Evolutionary conservation across 2,797 vertebrate genomes (phyloP), one percentile per base, ranked within the genome.

Genomic region (Tokudaia muenninki): DNA sequence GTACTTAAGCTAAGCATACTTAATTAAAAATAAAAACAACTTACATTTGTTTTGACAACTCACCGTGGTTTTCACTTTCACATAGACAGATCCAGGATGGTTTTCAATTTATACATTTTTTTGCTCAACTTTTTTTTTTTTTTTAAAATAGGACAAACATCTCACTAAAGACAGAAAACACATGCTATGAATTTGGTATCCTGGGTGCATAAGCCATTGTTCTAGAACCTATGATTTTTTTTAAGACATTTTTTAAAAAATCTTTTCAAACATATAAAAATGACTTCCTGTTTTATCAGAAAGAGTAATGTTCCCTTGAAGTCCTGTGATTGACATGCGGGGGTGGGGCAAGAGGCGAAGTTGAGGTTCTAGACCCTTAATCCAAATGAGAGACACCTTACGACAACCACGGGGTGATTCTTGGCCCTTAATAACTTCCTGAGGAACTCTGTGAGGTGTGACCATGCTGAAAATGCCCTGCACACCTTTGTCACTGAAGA

Each of bases 21-120:
- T 97, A 95, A 95, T 96, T 96, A 91, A 97, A 97, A 96, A 93
- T 75, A 90, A 98, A 96, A 96, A 96, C 92, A 97, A 90, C 92
- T 94, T 92, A 44, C 78, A 88, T 93, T 95, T 95, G 80, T 93
- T 84, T 74, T 82, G 70, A 87, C 72, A 87, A 21, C 61, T 59
- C 87, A 84, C 82, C 91, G 57, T 78, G 61, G 31, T 13, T 97
- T 97, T 94, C 92, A 44, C 83, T 92, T 92, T 89, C 79, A 95
- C 59, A 91, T 34, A 88, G 61, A 44, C n/a, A 94, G 88, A 61
- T 87, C 12, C 84, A 93, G 92, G 29, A 92, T 34, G 29, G 50
- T 77, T 92, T 96, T 92, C 80, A 92, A 37, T 8, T 84, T 10
- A 55, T 29, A 65, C 31, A 63, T 95, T 98, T 95, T 83, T 87